Conservation (phyloP, 2,888 invertebrate species). For the Orchesella flavescens region DNA sequence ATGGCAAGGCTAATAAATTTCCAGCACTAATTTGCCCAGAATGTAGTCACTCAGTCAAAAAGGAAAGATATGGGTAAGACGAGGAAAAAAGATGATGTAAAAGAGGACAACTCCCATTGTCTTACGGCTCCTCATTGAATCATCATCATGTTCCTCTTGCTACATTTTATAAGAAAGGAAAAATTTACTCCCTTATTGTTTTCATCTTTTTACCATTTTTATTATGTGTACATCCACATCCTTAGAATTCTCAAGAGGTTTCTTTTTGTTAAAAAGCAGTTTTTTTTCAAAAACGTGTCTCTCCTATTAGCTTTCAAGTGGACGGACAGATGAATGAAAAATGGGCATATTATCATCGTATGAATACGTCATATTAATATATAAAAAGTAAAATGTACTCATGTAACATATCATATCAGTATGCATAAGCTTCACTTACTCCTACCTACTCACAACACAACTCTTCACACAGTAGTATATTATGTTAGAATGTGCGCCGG, state of each 20-base stretch:
- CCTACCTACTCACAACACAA: constrained; percentile 30
- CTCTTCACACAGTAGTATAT: constrained; percentile 35
- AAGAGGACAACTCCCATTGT: constrained; percentile 60
- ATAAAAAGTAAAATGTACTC: constrained; percentile 18
- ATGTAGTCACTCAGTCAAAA: constrained; percentile 16
- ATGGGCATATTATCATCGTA: constrained; percentile 35
- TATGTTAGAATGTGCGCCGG: constrained; percentile 1
- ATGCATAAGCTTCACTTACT: constrained; percentile 6
- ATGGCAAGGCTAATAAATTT: constrained; percentile 56
- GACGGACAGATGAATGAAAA: constrained; percentile 44
- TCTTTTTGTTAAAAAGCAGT: not conserved
- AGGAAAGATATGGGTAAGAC: constrained; percentile 4
- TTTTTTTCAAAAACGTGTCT: constrained; percentile 9
- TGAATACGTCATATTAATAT: constrained; percentile 35
- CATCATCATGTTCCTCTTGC: constrained; percentile 28
- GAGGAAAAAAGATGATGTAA: constrained; percentile 20
- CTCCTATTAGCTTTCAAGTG: constrained; percentile 46
- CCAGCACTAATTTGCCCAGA: constrained; percentile 51
- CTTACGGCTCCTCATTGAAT: constrained; percentile 56
- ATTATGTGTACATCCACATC: not conserved
- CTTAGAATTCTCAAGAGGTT: too few relatives aligned
- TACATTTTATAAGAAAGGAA: constrained; percentile 5
- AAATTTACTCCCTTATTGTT: constrained; percentile 40
- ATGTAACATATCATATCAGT: not conserved
- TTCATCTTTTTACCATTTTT: constrained; percentile 31